Evolutionary conservation across 2,113 vertebrate species (phyloP).

Genomic region (Melanerpes aurifrons): DNA sequence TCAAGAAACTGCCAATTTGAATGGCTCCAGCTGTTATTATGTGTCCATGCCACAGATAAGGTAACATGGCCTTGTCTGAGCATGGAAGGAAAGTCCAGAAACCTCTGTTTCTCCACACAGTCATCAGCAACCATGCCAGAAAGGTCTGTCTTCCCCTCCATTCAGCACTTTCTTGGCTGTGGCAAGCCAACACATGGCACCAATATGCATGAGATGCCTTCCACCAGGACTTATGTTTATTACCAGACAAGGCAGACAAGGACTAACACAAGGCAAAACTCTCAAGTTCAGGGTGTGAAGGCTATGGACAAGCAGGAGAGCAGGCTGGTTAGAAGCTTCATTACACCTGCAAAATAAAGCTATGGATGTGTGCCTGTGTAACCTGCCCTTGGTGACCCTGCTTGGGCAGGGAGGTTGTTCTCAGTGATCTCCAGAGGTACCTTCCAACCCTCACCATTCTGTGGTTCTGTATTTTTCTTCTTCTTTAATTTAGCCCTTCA

Average conservation of each 20-base stretch:
- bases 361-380: no score
- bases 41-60: not conserved
- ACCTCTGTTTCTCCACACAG: not conserved
- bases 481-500: not conserved
- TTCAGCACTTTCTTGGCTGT: not conserved
- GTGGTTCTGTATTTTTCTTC: not conserved
- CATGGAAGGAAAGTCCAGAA: not conserved
- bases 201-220: not conserved
- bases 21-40: not conserved
- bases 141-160: not conserved
- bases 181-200: not conserved
- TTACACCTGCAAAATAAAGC: not conserved
- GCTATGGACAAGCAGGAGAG: not conserved
- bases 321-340: not conserved
- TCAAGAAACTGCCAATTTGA: not conserved
- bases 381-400: no score
- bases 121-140: not conserved
- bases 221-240: not conserved
- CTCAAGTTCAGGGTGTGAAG: not conserved
- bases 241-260: not conserved
- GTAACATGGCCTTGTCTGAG: accelerated
- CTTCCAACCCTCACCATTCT: no score
- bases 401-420: no score
- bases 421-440: no score
- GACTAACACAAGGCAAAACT: not conserved